phyloP scores from a whole-genome alignment of 2,113 vertebrate species.

The Tretioscincus oriximinensis region DNA sequence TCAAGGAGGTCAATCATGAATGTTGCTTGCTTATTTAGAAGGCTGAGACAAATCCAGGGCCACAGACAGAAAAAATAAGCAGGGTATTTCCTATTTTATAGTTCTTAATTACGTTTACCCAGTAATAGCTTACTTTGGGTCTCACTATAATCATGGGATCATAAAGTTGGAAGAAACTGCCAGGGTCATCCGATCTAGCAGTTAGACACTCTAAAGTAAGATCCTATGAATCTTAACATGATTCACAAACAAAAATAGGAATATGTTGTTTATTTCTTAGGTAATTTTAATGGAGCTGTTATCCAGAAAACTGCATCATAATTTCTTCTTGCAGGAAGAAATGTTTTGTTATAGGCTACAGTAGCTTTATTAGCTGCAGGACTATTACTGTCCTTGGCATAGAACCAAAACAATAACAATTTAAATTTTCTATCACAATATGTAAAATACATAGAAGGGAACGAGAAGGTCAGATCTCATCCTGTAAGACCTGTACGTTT shows the following conservation, averaged over 20 bases:
- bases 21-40: not conserved
- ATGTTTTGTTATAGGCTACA: not conserved
- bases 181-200: too few species aligned
- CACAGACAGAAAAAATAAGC: not conserved
- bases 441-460: not conserved
- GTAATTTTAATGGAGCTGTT: not conserved
- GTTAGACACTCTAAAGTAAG: not conserved
- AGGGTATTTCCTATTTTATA: not conserved
- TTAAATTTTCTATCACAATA: not conserved
- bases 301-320: not conserved
- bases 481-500: not conserved
- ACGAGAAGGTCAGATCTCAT: not conserved
- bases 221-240: too few species aligned
- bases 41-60: not conserved
- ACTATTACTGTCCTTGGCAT: not conserved
- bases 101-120: not conserved
- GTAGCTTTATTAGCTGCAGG: not conserved
- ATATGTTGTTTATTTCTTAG: not conserved
- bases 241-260: not conserved
- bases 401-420: not conserved
- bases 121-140: not conserved
- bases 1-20: not conserved
- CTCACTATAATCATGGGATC: not conserved
- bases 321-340: not conserved
- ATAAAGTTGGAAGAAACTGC: not conserved